phyloP scores from a whole-genome alignment of 2,888 invertebrate species.

The Clunio marinus region DNA sequence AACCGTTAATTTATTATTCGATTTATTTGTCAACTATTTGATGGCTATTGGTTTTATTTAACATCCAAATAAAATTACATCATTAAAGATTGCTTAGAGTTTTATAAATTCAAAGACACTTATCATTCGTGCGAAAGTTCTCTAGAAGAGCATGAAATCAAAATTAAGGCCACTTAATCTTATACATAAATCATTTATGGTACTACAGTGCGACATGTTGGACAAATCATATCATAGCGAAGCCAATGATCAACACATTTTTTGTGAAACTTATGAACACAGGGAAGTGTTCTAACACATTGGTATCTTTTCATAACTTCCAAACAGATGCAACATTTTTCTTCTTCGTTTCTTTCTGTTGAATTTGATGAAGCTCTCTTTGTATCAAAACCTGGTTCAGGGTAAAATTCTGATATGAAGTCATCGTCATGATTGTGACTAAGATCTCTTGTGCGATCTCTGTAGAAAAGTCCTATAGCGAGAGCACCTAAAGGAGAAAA shows the following conservation, averaged over 20 bases:
- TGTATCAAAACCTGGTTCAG: constrained; percentile 3
- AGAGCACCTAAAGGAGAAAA: constrained; percentile 24
- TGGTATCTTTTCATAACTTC: constrained; percentile 25
- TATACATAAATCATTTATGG: neutral
- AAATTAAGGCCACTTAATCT: neutral
- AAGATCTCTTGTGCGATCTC: neutral
- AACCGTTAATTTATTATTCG: too few species aligned
- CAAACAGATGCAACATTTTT: constrained; percentile 11
- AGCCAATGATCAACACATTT: constrained; percentile 13
- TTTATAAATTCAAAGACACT: too few species aligned
- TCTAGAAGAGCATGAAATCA: neutral
- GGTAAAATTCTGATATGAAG: constrained; percentile 4
- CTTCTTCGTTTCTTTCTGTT: neutral
- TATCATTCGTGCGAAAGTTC: too few species aligned
- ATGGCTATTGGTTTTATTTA: too few species aligned
- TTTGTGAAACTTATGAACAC: constrained; percentile 31
- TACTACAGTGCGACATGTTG: constrained; percentile 6
- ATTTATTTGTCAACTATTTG: too few species aligned
- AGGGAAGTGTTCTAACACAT: constrained; percentile 5
- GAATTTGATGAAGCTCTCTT: neutral
- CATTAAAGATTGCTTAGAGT: too few species aligned
- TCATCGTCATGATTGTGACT: neutral
- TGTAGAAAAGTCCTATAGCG: constrained; percentile 7
- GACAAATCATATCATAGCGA: constrained; percentile 20
- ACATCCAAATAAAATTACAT: too few species aligned